Percentiles rank a stretch among this genome's conserved stretches.
phyloP scores from a whole-genome alignment of 2,113 vertebrate genomes.

The Hydrolagus affinis region DNA sequence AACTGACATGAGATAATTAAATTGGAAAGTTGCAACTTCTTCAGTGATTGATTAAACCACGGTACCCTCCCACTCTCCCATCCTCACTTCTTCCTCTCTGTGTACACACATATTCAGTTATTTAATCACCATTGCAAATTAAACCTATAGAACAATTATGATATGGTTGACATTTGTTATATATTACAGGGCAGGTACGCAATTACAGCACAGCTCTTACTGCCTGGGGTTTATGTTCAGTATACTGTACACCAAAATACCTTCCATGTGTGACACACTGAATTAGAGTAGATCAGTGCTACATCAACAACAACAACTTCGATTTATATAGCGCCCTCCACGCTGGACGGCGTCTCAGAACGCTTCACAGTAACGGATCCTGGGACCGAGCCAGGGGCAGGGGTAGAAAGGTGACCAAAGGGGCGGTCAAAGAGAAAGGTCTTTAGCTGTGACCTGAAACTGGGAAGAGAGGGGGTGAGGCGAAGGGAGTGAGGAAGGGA shows the following conservation, averaged over 20 bases:
- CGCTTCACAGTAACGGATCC: too few relatives aligned
- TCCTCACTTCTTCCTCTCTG: not conserved
- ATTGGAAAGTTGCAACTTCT: constrained; percentile 15
- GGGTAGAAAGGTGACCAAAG: too few relatives aligned
- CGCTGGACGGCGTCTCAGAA: too few relatives aligned
- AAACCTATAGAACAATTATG: not conserved
- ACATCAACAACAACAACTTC: too few relatives aligned
- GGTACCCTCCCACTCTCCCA: not conserved
- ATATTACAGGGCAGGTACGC: not conserved
- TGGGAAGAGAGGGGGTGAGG: too few relatives aligned
- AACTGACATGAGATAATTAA: constrained; percentile 14
- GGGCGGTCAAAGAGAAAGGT: too few relatives aligned
- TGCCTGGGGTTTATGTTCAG: not conserved
- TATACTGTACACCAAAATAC: not conserved
- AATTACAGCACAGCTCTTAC: not conserved
- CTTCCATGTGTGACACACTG: not conserved
- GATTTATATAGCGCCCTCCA: too few relatives aligned
- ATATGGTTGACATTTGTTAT: not conserved
- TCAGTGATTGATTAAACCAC: constrained; percentile 24
- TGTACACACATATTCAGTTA: not conserved
- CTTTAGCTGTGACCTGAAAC: too few relatives aligned
- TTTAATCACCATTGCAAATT: not conserved
- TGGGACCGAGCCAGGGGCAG: too few relatives aligned
- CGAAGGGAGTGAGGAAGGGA: too few relatives aligned
- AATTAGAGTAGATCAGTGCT: not conserved